These are phyloP conservation scores for Austrofundulus limnaeus DNA, from an alignment of 2,113 vertebrate species.

Conservation along the genomic window DNA sequence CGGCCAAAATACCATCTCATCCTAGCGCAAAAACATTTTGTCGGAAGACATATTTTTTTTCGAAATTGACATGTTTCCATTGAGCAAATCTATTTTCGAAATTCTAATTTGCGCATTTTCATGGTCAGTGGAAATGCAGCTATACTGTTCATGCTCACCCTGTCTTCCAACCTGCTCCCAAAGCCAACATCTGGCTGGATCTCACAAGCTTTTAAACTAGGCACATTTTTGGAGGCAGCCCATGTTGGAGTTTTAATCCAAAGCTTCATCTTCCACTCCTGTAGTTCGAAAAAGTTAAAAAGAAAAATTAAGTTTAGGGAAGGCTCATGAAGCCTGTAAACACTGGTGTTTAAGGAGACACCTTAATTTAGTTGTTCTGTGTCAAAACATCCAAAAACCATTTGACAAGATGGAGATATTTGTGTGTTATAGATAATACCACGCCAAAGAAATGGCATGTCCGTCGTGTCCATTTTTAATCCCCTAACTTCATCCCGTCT, in stretches of 20 bases:
- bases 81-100: too few species aligned
- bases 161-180: neutral
- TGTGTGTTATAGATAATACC: neutral
- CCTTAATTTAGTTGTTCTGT: neutral
- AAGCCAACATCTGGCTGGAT: constrained; percentile 57
- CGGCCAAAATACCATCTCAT: too few species aligned
- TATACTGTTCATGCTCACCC: neutral
- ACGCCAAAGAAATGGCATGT: neutral
- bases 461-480: neutral
- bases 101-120: too few species aligned
- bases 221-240: constrained; percentile 30
- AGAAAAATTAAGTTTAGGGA: neutral
- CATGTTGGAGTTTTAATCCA: constrained; percentile 53
- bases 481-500: neutral
- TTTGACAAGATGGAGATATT: neutral
- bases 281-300: constrained; percentile 1
- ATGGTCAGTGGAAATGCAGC: too few species aligned
- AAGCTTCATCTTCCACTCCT: constrained; percentile 15
- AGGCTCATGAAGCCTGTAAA: neutral
- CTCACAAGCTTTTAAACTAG: constrained; percentile 22
- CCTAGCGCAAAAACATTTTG: too few species aligned
- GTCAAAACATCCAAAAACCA: neutral
- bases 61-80: too few species aligned
- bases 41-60: too few species aligned
- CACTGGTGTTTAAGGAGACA: neutral